phyloP scores from a whole-genome alignment of 2,888 invertebrate genomes.

The Drosophila cyrtoloma region DNA sequence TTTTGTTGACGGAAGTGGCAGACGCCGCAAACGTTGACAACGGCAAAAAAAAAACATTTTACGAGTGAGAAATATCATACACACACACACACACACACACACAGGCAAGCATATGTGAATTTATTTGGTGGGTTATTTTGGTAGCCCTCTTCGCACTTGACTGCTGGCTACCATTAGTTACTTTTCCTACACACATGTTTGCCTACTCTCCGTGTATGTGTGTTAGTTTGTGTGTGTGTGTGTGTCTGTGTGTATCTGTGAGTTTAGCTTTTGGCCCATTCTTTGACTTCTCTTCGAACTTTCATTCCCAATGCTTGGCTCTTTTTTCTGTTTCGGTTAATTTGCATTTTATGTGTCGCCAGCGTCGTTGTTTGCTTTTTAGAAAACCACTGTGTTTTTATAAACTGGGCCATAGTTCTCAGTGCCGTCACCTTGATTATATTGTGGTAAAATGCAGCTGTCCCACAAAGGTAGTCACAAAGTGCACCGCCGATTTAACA shows the following conservation, averaged over 20 bases:
- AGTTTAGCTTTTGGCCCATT: slow-evolving; percentile 63
- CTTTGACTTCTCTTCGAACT: slow-evolving; percentile 66
- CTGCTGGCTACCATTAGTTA: slow-evolving; percentile 35
- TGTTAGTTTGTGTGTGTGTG: not conserved
- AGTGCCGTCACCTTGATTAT: not conserved
- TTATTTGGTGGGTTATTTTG: slow-evolving; percentile 42
- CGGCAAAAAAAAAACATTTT: slow-evolving; percentile 33
- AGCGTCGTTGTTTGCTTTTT: slow-evolving; percentile 29
- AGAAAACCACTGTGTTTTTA: slow-evolving; percentile 34
- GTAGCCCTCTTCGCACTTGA: slow-evolving; percentile 53
- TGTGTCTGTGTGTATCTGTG: slow-evolving; percentile 8
- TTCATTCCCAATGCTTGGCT: slow-evolving; percentile 68
- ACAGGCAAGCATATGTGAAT: slow-evolving; percentile 2
- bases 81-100: not conserved
- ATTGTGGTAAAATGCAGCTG: slow-evolving; percentile 25
- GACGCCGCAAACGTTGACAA: slow-evolving; percentile 41
- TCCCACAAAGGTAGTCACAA: not conserved
- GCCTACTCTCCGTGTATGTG: slow-evolving; percentile 28
- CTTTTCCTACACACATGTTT: slow-evolving; percentile 45
- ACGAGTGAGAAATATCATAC: slow-evolving; percentile 6
- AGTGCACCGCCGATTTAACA: slow-evolving; percentile 10
- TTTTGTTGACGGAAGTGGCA: slow-evolving; percentile 75
- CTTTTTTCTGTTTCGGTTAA: slow-evolving; percentile 53
- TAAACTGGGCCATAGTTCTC: slow-evolving; percentile 42
- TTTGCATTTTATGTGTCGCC: slow-evolving; percentile 71